Percentiles rank a stretch among this genome's conserved stretches.
Evolutionary conservation across 2,797 vertebrate species (phyloP).

Genomic region (Naso thynnoides): DNA sequence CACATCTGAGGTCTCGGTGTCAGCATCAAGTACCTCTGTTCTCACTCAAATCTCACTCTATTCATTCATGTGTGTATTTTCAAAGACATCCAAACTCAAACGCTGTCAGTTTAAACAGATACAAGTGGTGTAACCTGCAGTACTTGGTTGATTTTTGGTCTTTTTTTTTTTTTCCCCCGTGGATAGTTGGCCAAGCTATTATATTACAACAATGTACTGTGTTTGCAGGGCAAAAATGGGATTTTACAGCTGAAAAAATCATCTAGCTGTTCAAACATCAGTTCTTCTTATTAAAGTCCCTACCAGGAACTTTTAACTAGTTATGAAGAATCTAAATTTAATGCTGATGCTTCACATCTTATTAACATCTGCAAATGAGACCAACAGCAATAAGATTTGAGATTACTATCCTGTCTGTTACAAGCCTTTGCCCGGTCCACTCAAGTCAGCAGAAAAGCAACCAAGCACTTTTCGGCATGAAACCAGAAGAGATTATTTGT

Average conservation of each 20-base stretch:
- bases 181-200: not conserved
- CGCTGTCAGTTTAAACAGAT: not conserved
- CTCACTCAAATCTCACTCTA: not conserved
- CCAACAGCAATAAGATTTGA: no score
- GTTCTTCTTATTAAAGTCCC: no score
- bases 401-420: no score
- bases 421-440: no score
- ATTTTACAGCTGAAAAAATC: not conserved
- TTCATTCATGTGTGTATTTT: not conserved
- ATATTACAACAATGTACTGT: not conserved
- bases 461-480: no score
- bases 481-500: no score
- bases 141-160: not conserved
- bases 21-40: not conserved
- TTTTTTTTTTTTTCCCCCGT: not conserved
- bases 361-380: no score
- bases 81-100: slow-evolving; percentile 1
- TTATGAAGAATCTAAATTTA: no score
- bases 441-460: no score
- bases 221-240: not conserved
- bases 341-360: no score
- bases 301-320: no score
- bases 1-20: not conserved
- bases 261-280: not conserved
- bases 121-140: no score